Base-by-base conservation (phyloP, 64 coral and sea anemone genomes). In the Hydrozoanthus tunicans region DNA sequence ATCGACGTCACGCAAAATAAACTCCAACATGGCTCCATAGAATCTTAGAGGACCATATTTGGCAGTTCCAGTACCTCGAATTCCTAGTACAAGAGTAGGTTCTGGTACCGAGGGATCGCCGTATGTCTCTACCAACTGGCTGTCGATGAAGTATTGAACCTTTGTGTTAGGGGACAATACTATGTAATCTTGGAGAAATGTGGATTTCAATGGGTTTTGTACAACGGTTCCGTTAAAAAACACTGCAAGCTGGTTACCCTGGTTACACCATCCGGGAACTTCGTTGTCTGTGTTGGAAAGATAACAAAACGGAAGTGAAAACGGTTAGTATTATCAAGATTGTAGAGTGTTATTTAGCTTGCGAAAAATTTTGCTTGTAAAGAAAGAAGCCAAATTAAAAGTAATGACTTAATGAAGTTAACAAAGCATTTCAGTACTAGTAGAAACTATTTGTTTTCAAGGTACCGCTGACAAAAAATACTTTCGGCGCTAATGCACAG, bases 41-140 rank as follows among this genome's bases (percentile, higher is more conserved):
- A 73, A 5, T 74, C 20, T 88, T 6, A 88, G 54, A 88, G 70
- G 84, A 5, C 84, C 84, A 51, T 88, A 88, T 75, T 88, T 88
- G 20, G 84, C 84, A 6, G 69, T 74, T 7, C 84, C 84, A 74
- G 73, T 88, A 43, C 20, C 84, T 59, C 53, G 84, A 88, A 88
- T 59, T 12, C 84, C 84, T 15, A 88, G 84, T 32, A 59, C 56
- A 60, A 88, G 23, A 72, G 84, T 75, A 15, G 84, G 69, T 8
- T 9, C 68, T 8, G 68, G 68, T 7, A 62, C n/a, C 0, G 20
- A 59, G 0, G 23, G 68, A 61, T 88, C 70, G 15, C 69, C 84
- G 57, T 74, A 52, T 3, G 84, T 88, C 68, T 88, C 84, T 4
- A 73, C 68, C 6, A 88, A 70, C 32, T 88, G 84, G 70, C 54